Conservation (phyloP, 2,888 invertebrate genomes). For the Rhyacophila evoluta region DNA sequence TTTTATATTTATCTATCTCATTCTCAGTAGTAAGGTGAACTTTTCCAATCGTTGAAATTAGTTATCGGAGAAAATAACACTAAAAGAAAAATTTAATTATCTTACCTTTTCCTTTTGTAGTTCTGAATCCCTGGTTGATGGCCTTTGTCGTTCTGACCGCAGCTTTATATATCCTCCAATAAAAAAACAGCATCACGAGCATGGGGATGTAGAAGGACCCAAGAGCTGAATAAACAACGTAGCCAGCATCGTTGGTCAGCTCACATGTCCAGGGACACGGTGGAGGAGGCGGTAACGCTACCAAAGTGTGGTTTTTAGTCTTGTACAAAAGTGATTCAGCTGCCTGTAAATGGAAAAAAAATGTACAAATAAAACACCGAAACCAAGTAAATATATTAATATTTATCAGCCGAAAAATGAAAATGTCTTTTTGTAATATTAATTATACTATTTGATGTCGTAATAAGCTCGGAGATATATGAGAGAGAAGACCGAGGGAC, state of each 20-base stretch:
- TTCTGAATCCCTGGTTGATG: constrained; percentile 91
- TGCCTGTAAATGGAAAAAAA: constrained; percentile 40
- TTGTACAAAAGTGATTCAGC: constrained; percentile 44
- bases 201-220: constrained; percentile 99
- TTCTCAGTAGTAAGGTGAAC: too few relatives aligned
- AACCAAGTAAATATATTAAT: too few relatives aligned
- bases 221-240: constrained; percentile 96
- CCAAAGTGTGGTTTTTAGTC: constrained; percentile 59
- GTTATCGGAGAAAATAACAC: too few relatives aligned
- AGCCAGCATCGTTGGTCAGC: constrained; percentile 93
- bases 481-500: too few relatives aligned
- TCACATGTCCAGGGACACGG: constrained; percentile 90
- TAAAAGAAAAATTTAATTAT: too few relatives aligned
- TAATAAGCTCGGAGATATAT: too few relatives aligned
- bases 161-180: constrained; percentile 95
- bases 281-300: constrained; percentile 62
- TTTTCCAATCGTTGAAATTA: too few relatives aligned
- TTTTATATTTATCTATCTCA: too few relatives aligned
- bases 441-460: too few relatives aligned
- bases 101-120: constrained; percentile 77
- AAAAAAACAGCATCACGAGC: constrained; percentile 98
- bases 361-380: too few relatives aligned
- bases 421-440: too few relatives aligned
- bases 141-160: constrained; percentile 93
- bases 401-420: too few relatives aligned